Evolutionary conservation across 2,888 invertebrate genomes (phyloP).

Genomic region (Encarsia formosa): DNA sequence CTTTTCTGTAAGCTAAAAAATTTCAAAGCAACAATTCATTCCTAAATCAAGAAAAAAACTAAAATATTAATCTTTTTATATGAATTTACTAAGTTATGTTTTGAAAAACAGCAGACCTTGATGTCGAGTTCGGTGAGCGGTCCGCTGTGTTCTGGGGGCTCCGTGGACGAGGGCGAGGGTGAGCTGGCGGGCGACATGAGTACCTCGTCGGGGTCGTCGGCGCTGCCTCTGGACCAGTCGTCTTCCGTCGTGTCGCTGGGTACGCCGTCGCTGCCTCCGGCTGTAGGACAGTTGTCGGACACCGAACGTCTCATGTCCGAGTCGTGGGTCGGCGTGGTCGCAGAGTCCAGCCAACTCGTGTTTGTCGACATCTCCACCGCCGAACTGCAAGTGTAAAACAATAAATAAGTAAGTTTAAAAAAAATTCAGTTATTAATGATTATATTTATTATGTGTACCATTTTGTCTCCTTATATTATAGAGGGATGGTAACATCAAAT

Average conservation of each 20-base stretch:
- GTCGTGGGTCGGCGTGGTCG: conserved; percentile 36
- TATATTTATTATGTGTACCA: background rate
- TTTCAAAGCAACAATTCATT: too few species aligned
- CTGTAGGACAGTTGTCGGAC: conserved; percentile 45
- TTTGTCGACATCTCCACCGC: conserved; percentile 44
- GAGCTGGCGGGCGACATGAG: conserved; percentile 40
- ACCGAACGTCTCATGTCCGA: conserved; percentile 47
- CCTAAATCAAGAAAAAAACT: too few species aligned
- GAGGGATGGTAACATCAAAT: too few species aligned
- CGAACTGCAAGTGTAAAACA: conserved; percentile 35
- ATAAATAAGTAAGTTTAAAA: background rate
- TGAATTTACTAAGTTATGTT: too few species aligned
- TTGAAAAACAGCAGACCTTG: conserved; percentile 51
- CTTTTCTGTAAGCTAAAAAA: too few species aligned
- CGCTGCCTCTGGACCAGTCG: conserved; percentile 68
- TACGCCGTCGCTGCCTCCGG: conserved; percentile 56
- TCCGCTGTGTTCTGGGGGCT: conserved; percentile 46
- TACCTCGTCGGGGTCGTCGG: conserved; percentile 64
- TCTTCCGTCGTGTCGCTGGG: conserved; percentile 65
- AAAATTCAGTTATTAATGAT: background rate
- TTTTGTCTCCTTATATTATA: too few species aligned
- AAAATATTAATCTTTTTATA: too few species aligned
- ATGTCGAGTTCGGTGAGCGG: conserved; percentile 64
- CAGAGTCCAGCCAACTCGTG: conserved; percentile 44
- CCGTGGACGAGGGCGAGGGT: conserved; percentile 40